A percentile compares a stretch with the other conserved stretches of the same genome.
These are phyloP conservation scores for Pitta sordida DNA, from an alignment of 2,113 vertebrate species.

Conservation along the genomic window DNA sequence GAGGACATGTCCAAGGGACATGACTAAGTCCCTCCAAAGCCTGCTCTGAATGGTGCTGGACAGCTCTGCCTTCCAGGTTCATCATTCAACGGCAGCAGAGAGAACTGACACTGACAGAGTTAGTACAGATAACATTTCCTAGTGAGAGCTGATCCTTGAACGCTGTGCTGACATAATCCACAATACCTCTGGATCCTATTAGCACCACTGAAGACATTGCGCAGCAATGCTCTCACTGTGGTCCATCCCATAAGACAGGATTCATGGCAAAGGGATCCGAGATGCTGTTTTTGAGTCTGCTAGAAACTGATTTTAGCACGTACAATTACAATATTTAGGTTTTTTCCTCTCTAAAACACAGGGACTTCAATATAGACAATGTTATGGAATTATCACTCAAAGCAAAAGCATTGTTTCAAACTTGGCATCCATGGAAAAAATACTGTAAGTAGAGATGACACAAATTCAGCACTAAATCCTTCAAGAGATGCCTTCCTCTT, in stretches of 20 bases:
- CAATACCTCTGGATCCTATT: not conserved
- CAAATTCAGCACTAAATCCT: not conserved
- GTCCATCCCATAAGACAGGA: not conserved
- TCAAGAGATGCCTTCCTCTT: not conserved
- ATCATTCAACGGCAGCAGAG: fast-evolving
- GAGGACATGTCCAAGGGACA: not conserved
- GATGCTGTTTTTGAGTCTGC: not conserved
- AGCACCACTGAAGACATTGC: not conserved
- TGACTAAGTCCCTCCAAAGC: not conserved
- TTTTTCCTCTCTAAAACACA: not conserved
- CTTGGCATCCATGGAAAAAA: not conserved
- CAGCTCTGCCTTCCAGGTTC: not conserved
- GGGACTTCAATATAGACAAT: not conserved
- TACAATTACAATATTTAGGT: fast-evolving
- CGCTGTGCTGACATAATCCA: not conserved
- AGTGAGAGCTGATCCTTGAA: not conserved
- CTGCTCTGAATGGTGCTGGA: not conserved
- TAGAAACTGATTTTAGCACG: not conserved
- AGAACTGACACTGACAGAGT: not conserved
- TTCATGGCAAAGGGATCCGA: not conserved
- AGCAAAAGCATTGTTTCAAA: not conserved
- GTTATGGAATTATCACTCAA: not conserved
- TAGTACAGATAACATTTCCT: not conserved
- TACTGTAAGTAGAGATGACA: not conserved
- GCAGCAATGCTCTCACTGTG: not conserved